Percentiles rank a stretch among this genome's conserved stretches.
phyloP scores from a whole-genome alignment of 2,797 vertebrate genomes.

The Xiphorhynchus erythropygius region DNA sequence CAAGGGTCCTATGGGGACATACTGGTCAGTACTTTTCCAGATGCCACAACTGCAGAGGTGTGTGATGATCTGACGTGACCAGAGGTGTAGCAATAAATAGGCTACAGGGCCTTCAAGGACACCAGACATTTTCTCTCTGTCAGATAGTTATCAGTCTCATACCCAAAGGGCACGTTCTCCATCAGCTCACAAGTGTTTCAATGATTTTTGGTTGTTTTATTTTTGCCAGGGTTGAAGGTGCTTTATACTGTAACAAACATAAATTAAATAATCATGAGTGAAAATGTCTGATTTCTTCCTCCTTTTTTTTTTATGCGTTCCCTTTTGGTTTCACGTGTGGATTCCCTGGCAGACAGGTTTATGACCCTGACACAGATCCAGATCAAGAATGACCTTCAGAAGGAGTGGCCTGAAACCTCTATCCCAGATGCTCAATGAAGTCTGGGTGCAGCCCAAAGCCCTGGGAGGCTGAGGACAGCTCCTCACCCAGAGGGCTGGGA shows the following conservation, averaged over 20 bases:
- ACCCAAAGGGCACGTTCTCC: background rate
- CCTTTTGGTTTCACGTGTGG: background rate
- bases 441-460: background rate
- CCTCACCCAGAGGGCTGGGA: background rate
- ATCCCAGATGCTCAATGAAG: fast-evolving
- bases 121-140: background rate
- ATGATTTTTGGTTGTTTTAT: background rate
- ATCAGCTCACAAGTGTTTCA: background rate
- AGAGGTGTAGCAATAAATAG: background rate
- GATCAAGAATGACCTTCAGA: background rate
- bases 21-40: background rate
- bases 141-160: background rate
- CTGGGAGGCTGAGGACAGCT: background rate
- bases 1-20: fast-evolving
- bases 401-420: background rate
- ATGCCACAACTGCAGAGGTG: background rate
- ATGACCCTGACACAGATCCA: background rate
- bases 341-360: background rate
- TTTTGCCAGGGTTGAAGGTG: background rate
- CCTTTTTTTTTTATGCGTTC: background rate
- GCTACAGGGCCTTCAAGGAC: background rate
- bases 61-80: background rate
- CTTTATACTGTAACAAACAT: background rate
- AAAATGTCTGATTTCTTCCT: background rate
- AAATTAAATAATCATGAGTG: background rate